A percentile compares a stretch with the other conserved stretches of the same genome.
Evolutionary conservation across 92 coral and sea anemone genomes (phyloP).

Genomic region (Parazoanthus darwini): DNA sequence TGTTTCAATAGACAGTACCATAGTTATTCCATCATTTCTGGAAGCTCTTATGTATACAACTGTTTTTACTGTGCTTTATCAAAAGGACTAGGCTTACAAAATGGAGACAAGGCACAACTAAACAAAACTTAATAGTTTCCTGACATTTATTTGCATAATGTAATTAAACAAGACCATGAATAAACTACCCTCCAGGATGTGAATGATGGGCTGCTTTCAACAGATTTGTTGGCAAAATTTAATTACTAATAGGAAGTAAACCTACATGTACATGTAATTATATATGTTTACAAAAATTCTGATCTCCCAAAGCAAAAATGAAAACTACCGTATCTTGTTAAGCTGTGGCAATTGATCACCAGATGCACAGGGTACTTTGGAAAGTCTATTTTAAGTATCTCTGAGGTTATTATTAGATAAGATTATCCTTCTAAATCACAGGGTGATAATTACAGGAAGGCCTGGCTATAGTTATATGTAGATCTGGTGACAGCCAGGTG

Average conservation of each 20-base stretch:
- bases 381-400: not conserved
- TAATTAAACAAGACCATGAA: too few relatives aligned
- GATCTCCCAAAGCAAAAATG: too few relatives aligned
- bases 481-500: not conserved
- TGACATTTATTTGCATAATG: too few relatives aligned
- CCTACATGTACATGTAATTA: too few relatives aligned
- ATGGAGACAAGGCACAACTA: not conserved
- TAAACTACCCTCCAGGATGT: too few relatives aligned
- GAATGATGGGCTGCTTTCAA: too few relatives aligned
- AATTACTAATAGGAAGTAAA: too few relatives aligned
- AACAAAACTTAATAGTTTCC: not conserved
- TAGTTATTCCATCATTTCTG: too few relatives aligned
- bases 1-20: too few relatives aligned
- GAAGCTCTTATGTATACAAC: not conserved
- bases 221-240: too few relatives aligned
- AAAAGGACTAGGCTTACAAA: not conserved
- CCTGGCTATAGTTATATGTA: not conserved
- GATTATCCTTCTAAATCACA: not conserved
- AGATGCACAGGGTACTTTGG: not conserved
- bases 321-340: not conserved
- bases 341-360: not conserved
- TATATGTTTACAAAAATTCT: too few relatives aligned
- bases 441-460: slow-evolving; percentile 15
- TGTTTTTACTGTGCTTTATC: not conserved
- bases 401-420: slow-evolving; percentile 6